Evolutionary conservation across 2,113 vertebrate genomes (phyloP).

Genomic region (Pithys albifrons): DNA sequence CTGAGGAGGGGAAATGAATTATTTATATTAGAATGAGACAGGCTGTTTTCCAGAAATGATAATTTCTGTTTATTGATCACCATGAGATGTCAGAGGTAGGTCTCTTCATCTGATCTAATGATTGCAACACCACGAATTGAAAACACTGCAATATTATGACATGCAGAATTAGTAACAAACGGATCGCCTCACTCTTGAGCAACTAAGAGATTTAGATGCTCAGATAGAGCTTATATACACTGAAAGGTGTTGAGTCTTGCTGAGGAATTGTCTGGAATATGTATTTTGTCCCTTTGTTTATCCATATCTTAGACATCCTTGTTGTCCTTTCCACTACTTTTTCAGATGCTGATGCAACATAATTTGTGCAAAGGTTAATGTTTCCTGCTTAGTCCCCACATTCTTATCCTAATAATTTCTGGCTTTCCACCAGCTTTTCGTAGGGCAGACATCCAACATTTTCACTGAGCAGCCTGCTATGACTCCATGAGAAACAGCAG

Average conservation of each 20-base stretch:
- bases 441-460: not conserved
- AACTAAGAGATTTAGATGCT: not conserved
- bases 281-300: not conserved
- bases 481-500: not conserved
- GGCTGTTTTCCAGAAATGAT: not conserved
- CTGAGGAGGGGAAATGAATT: not conserved
- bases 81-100: not conserved
- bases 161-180: not conserved
- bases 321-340: not conserved
- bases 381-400: not conserved
- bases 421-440: not conserved
- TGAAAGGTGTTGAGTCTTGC: not conserved
- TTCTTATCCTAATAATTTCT: constrained; percentile 12
- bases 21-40: not conserved
- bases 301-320: rapidly evolving
- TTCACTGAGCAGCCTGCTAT: not conserved
- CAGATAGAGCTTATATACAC: not conserved
- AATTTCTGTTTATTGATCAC: not conserved
- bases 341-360: not conserved
- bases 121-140: rapidly evolving
- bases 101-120: not conserved
- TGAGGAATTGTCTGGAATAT: not conserved
- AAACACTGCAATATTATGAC: not conserved
- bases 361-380: not conserved
- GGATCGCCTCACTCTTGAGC: not conserved